These are phyloP conservation scores for Dasypolia templi DNA, from an alignment of 2,888 invertebrate genomes.

Conservation along the genomic window DNA sequence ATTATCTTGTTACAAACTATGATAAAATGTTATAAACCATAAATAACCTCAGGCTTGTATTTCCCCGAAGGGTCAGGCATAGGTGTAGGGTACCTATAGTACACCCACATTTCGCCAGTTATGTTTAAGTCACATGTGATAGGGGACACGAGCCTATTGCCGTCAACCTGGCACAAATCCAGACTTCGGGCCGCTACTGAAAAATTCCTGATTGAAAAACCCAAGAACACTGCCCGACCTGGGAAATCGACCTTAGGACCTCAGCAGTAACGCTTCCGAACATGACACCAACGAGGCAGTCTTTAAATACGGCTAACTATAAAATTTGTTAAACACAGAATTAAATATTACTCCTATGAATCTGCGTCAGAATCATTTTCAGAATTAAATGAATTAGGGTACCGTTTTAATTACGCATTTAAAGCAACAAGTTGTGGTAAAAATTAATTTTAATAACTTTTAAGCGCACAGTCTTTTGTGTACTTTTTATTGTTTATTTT, in stretches of 20 bases:
- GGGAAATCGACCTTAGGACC: neutral
- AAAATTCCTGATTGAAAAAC: neutral
- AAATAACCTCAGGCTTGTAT: neutral
- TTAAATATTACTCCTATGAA: constrained; percentile 1
- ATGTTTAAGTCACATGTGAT: neutral
- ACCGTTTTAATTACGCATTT: constrained; percentile 2
- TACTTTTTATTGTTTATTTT: neutral
- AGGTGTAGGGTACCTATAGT: neutral
- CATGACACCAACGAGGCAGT: neutral
- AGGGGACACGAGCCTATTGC: neutral
- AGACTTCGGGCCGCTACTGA: neutral
- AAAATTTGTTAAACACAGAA: neutral
- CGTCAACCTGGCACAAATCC: neutral
- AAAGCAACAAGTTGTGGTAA: neutral
- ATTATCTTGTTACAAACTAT: neutral
- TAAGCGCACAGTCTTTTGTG: neutral
- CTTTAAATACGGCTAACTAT: neutral
- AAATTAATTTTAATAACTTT: neutral
- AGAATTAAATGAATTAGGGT: neutral
- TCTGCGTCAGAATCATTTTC: constrained; percentile 28
- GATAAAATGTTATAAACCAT: neutral
- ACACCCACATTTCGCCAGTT: neutral
- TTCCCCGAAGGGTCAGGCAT: neutral
- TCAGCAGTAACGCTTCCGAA: neutral
- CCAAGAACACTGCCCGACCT: neutral